A percentile compares a stretch with the other conserved stretches of the same genome.
These are phyloP conservation scores for Passer montanus DNA, from an alignment of 2,113 vertebrate genomes.

Conservation along the genomic window DNA sequence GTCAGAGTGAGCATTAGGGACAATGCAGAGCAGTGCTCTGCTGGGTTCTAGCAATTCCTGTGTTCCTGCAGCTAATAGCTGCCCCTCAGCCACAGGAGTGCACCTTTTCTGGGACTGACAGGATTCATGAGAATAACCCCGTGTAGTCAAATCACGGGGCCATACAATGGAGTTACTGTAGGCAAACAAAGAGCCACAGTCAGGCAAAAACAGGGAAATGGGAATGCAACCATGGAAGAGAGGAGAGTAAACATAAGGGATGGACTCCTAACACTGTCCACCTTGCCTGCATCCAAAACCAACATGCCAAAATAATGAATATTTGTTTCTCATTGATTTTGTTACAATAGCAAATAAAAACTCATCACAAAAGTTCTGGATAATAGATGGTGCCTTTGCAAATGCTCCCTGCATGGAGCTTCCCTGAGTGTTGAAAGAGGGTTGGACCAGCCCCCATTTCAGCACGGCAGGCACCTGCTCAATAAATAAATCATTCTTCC, in stretches of 20 bases:
- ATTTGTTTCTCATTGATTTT: not conserved
- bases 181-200: not conserved
- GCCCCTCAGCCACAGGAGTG: not conserved
- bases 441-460: not conserved
- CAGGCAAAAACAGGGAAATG: not conserved
- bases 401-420: not conserved
- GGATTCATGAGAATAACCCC: not conserved
- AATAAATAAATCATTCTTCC: not conserved
- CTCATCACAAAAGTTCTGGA: not conserved
- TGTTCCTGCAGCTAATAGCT: not conserved
- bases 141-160: not conserved
- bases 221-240: not conserved
- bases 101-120: not conserved
- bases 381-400: not conserved
- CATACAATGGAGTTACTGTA: not conserved
- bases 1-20: not conserved
- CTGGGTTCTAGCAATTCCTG: not conserved
- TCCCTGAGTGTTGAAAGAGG: not conserved
- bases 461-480: not conserved
- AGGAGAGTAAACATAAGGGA: not conserved
- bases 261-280: rapidly evolving
- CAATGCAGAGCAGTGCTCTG: not conserved
- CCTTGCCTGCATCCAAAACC: not conserved
- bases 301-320: not conserved
- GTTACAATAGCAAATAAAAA: not conserved